Base-by-base conservation (phyloP, 2,797 vertebrate genomes). In the Agapornis canus region DNA sequence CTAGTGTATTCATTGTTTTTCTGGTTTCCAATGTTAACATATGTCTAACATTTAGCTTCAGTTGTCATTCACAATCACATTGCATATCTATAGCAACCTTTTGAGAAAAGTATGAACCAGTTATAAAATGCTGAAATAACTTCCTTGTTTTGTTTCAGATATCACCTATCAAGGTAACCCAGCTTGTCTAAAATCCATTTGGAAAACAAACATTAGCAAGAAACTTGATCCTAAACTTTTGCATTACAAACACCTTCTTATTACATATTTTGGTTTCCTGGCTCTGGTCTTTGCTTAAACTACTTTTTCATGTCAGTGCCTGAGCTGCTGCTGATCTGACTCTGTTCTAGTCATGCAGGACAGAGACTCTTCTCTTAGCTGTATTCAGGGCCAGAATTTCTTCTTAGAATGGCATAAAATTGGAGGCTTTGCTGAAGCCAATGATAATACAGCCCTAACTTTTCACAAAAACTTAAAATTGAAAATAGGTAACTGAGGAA, bases 101-200 rank as follows among this genome's bases (percentile, higher is more conserved):
- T 22, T 61, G 39, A 86, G 78, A 69, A 82, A 82, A 92, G 18
- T 64, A n/a, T 4, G 2, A 18, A 25, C 70, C 26, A 60, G 5
- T 20, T 29, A 60, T 19, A 43, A 79, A 86, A 66, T 37, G 19
- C 51, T 84, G 83, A 79, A 86, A 22, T 11, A 39, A 5, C 12
- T 82, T 52, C 11, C 61, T 68, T 92, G 25, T 9, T 78, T 77
- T 79, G 27, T 59, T 92, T 91, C 89, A 92, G 16, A 11, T 78
- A 19, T 32, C 63, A 86, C 37, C 75, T 86, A 25, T 26, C n/a
- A 78, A 79, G 49, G 37, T 73, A 45, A 64, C 19, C 9, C n/a
- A 69, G 13, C 29, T 75, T 48, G 25, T 45, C 17, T 35, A 43
- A 71, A 83, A 40, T 1, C 4, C 54, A n/a, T 35, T 45, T 70